Evolutionary conservation across 2,113 vertebrate genomes (phyloP).

Genomic region (Hippocampus guttulatus): DNA sequence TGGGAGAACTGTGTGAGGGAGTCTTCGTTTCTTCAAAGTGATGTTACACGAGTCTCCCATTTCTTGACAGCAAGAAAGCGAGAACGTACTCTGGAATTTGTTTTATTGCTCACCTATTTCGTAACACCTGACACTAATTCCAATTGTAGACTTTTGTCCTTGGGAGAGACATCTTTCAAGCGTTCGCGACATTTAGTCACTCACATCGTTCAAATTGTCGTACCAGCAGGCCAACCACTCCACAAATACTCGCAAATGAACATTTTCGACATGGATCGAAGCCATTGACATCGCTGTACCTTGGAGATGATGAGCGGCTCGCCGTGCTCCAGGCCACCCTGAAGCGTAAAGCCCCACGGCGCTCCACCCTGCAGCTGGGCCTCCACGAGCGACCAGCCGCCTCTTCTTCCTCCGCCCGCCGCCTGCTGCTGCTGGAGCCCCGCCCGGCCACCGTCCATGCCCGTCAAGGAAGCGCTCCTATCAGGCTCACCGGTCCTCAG

Average conservation of each 20-base stretch:
- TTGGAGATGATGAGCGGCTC: conserved; percentile 93
- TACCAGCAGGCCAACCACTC: background rate
- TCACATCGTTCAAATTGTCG: background rate
- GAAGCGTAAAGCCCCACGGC: conserved; percentile 93
- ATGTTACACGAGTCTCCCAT: too few species aligned
- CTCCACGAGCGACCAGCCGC: conserved; percentile 78
- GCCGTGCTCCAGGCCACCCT: conserved; percentile 86
- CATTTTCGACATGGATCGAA: background rate
- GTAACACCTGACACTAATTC: too few species aligned
- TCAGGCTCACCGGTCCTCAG: conserved; percentile 20
- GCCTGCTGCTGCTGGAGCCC: conserved; percentile 27
- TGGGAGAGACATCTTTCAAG: background rate
- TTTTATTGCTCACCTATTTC: too few species aligned
- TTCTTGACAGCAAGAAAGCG: too few species aligned
- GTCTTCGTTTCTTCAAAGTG: too few species aligned
- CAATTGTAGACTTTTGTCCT: too few species aligned
- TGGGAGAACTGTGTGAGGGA: too few species aligned
- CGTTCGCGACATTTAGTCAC: background rate
- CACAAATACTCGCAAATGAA: background rate
- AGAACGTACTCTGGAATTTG: too few species aligned
- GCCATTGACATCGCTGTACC: conserved; percentile 68
- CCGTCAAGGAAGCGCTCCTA: conserved; percentile 23
- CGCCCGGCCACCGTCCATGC: conserved; percentile 49
- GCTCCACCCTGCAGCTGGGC: conserved; percentile 85
- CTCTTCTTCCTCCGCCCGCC: conserved; percentile 41